Conservation (phyloP, 1,140 invertebrate genomes). For the Saccostrea cuccullata region DNA sequence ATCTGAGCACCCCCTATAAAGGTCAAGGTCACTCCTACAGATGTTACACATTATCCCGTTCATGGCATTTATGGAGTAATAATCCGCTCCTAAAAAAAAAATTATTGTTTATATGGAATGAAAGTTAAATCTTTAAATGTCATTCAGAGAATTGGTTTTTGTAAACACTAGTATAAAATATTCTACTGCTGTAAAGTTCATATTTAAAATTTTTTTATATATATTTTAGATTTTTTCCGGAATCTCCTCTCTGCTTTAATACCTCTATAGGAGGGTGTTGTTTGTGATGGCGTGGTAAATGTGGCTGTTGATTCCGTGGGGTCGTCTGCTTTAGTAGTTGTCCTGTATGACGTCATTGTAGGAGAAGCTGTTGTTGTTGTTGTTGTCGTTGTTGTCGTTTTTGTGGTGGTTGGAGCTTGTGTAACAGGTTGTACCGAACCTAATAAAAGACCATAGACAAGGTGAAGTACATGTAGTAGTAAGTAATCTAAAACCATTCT, state of each 20-base stretch:
- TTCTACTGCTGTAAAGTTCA: too few species aligned
- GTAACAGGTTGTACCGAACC: constrained; percentile 9
- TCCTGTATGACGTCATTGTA: neutral
- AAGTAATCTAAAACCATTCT: too few species aligned
- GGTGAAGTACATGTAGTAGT: too few species aligned
- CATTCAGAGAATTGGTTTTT: too few species aligned
- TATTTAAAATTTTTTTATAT: too few species aligned
- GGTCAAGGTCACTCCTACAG: neutral
- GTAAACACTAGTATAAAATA: too few species aligned
- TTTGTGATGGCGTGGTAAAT: neutral
- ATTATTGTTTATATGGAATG: neutral
- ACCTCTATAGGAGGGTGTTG: neutral
- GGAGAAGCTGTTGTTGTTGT: neutral
- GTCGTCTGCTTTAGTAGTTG: neutral
- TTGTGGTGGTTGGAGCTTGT: neutral
- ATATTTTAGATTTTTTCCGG: too few species aligned
- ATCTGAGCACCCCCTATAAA: neutral
- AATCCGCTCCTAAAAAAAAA: neutral
- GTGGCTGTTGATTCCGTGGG: neutral
- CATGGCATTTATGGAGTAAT: constrained; percentile 14
- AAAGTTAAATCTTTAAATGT: neutral
- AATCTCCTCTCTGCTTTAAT: neutral
- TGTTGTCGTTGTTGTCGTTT: neutral
- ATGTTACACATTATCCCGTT: constrained; percentile 14
- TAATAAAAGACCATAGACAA: neutral